A percentile compares a stretch with the other conserved stretches of the same genome.
Evolutionary conservation across 2,888 invertebrate species (phyloP).

Genomic region (Tolmerus cingulatus): DNA sequence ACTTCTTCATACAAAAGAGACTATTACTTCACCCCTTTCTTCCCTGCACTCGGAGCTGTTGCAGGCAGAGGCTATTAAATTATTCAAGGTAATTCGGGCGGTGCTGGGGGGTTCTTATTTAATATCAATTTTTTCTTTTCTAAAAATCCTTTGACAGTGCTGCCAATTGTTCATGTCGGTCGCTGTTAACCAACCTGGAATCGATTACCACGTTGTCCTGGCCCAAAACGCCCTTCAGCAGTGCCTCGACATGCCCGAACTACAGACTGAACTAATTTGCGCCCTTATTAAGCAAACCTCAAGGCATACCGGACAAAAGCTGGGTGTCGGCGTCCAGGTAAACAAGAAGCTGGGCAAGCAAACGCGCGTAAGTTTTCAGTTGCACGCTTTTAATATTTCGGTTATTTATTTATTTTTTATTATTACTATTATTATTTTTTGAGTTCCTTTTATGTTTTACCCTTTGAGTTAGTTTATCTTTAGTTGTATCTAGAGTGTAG

Average conservation of each 20-base stretch:
- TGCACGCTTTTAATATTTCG: conserved; percentile 61
- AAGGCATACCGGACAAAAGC: conserved; percentile 80
- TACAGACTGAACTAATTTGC: conserved; percentile 93
- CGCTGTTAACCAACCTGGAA: conserved; percentile 92
- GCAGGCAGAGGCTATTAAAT: conserved; percentile 89
- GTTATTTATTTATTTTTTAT: conserved; percentile 35
- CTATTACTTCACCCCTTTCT: conserved; percentile 87
- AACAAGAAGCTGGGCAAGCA: conserved; percentile 71
- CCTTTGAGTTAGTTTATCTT: conserved; percentile 39
- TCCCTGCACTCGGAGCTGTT: conserved; percentile 88
- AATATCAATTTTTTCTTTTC: background rate
- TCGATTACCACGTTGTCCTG: conserved; percentile 96
- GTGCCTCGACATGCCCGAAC: conserved; percentile 86
- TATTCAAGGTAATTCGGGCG: conserved; percentile 79
- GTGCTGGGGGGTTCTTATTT: background rate
- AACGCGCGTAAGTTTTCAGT: conserved; percentile 73
- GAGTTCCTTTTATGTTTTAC: conserved; percentile 47
- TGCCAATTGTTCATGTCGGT: conserved; percentile 96
- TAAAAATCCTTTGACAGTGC: conserved; percentile 68
- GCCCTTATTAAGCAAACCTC: conserved; percentile 92
- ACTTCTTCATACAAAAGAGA: conserved; percentile 88
- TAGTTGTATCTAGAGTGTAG: background rate
- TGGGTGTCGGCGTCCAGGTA: conserved; percentile 89
- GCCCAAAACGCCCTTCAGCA: conserved; percentile 96
- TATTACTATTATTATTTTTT: conserved; percentile 33